Percentiles rank a stretch among this genome's conserved stretches.
Conservation (phyloP, 2,797 vertebrate genomes). For the Salmo trutta region DNA sequence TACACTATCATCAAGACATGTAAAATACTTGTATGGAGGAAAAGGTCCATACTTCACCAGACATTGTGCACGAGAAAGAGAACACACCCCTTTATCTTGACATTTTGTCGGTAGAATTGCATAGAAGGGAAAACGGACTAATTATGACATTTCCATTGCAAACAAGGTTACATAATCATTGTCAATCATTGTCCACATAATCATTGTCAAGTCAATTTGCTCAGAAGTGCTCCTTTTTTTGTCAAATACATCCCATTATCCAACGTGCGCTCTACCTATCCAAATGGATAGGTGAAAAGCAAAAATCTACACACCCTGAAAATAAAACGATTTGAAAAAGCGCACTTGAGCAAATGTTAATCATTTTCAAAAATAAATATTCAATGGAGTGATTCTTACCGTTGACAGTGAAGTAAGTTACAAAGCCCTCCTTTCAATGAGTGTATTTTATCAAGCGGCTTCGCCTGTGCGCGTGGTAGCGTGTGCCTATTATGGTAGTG, state of each 20-base stretch:
- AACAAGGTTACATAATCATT: neutral
- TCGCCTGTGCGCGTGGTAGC: slow-evolving; percentile 76
- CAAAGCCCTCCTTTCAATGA: slow-evolving; percentile 43
- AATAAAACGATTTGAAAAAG: slow-evolving; percentile 37
- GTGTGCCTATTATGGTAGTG: slow-evolving; percentile 77
- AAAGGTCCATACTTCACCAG: slow-evolving; percentile 42
- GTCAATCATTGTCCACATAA: neutral
- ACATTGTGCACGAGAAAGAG: slow-evolving; percentile 29
- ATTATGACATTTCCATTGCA: neutral
- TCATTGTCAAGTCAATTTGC: slow-evolving; percentile 21
- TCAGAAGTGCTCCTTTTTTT: neutral
- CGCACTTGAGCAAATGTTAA: neutral
- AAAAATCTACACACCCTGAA: slow-evolving; percentile 12
- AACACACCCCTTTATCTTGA: slow-evolving; percentile 67
- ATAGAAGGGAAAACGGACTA: neutral
- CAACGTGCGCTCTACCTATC: slow-evolving; percentile 33
- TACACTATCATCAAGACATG: neutral
- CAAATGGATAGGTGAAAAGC: slow-evolving; percentile 26
- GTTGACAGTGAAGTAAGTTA: slow-evolving; percentile 53
- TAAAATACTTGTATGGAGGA: slow-evolving; percentile 2
- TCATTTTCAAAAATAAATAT: neutral
- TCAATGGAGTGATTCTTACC: slow-evolving; percentile 56
- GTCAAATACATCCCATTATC: slow-evolving; percentile 12
- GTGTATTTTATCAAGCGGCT: slow-evolving; percentile 55
- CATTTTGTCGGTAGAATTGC: slow-evolving; percentile 21